These are phyloP conservation scores for Biston stratarius DNA, from an alignment of 2,888 invertebrate species.

Conservation along the genomic window DNA sequence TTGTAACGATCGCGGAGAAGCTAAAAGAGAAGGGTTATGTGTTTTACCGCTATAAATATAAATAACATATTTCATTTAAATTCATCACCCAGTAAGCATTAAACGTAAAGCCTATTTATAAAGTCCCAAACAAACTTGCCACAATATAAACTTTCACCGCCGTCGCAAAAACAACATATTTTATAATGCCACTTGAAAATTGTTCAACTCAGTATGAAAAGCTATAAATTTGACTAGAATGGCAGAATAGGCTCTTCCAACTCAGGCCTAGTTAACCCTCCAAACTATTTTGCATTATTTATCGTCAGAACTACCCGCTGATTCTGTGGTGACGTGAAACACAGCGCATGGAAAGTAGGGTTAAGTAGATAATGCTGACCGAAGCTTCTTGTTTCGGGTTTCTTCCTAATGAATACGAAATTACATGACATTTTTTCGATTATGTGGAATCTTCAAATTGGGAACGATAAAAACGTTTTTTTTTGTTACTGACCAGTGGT, in stretches of 20 bases:
- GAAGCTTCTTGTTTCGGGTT: conserved; percentile 20
- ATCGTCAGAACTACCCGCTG: conserved; percentile 30
- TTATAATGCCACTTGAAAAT: conserved; percentile 33
- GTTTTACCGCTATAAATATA: too few relatives aligned
- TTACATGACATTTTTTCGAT: conserved; percentile 1
- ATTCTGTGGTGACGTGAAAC: conserved; percentile 25
- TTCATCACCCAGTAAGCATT: conserved; percentile 14
- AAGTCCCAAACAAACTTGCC: conserved; percentile 19
- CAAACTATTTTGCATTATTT: conserved; percentile 37
- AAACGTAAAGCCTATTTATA: conserved; percentile 22
- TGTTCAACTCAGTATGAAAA: conserved; percentile 32
- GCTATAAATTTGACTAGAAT: conserved; percentile 28
- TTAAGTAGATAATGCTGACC: conserved; percentile 28
- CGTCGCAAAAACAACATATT: conserved; percentile 33
- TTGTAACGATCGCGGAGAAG: too few relatives aligned
- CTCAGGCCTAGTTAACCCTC: conserved; percentile 27
- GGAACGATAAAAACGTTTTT: not conserved
- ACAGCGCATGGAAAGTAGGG: conserved; percentile 36
- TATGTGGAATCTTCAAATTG: not conserved
- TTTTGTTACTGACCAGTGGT: not conserved
- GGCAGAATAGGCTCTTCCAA: conserved; percentile 20
- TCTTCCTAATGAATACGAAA: conserved; percentile 16
- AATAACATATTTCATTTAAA: conserved; percentile 6
- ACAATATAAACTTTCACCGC: conserved; percentile 22
- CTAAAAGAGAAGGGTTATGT: too few relatives aligned